Evolutionary conservation across 2,113 vertebrate species (phyloP).

Genomic region (Brachypodius melanocephalos): DNA sequence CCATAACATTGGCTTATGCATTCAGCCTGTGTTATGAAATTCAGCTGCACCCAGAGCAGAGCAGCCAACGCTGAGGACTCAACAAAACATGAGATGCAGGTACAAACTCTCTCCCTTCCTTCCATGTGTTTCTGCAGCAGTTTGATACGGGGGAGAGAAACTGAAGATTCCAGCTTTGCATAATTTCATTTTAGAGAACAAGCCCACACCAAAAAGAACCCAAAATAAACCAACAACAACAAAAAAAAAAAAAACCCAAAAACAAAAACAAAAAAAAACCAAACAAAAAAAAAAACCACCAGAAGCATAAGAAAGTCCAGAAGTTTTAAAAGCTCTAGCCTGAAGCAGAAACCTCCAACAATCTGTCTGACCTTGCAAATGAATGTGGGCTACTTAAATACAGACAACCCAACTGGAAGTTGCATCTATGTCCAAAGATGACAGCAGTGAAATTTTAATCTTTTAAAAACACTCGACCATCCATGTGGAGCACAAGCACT

Average conservation of each 20-base stretch:
- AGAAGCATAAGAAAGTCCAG: background rate
- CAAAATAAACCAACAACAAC: background rate
- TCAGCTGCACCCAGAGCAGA: background rate
- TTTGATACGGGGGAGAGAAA: background rate
- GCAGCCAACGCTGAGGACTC: background rate
- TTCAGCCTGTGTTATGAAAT: background rate
- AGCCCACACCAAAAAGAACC: background rate
- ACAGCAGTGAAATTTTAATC: background rate
- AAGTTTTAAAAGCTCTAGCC: background rate
- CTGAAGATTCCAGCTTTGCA: background rate
- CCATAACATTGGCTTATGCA: background rate
- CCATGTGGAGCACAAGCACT: background rate
- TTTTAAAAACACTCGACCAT: background rate
- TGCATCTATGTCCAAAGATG: background rate
- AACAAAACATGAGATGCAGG: background rate
- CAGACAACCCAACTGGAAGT: background rate
- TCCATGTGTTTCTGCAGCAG: background rate
- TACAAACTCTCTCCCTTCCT: background rate
- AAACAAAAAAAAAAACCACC: too few species aligned
- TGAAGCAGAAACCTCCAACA: background rate
- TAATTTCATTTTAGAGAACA: background rate
- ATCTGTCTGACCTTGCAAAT: background rate
- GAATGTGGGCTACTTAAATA: background rate
- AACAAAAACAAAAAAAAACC: too few species aligned
- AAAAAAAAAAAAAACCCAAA: too few species aligned